phyloP scores from a whole-genome alignment of 2,888 invertebrate genomes.

The Diarsia brunnea region DNA sequence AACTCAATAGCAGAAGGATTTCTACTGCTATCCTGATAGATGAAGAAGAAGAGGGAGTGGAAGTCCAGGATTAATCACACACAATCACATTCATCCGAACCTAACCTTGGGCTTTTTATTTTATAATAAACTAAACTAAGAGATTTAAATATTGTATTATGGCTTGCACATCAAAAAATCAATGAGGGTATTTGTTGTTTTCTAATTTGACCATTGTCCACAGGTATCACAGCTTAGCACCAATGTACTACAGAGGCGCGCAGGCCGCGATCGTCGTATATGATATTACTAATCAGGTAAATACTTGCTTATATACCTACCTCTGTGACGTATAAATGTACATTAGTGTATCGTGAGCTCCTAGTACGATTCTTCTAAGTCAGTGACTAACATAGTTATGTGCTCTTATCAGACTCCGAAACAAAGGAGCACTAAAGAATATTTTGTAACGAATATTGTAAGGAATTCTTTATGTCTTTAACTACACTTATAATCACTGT shows the following conservation, averaged over 20 bases:
- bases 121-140: neutral
- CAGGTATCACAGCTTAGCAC: slow-evolving; percentile 99
- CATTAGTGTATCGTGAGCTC: no score
- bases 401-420: no score
- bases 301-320: slow-evolving; percentile 10
- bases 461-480: no score
- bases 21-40: neutral
- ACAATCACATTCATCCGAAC: neutral
- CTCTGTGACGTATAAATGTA: no score
- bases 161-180: neutral
- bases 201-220: slow-evolving; percentile 23
- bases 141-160: neutral
- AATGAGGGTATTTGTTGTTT: neutral
- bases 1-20: neutral
- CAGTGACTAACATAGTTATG: no score
- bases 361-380: no score
- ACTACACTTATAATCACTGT: no score
- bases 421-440: no score
- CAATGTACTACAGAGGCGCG: slow-evolving; percentile 99
- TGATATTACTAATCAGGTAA: slow-evolving; percentile 99
- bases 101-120: neutral
- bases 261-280: slow-evolving; percentile 99
- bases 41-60: neutral
- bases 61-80: neutral
- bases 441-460: neutral